Evolutionary conservation across 2,888 invertebrate species (phyloP).

Genomic region (Cryptus armator): DNA sequence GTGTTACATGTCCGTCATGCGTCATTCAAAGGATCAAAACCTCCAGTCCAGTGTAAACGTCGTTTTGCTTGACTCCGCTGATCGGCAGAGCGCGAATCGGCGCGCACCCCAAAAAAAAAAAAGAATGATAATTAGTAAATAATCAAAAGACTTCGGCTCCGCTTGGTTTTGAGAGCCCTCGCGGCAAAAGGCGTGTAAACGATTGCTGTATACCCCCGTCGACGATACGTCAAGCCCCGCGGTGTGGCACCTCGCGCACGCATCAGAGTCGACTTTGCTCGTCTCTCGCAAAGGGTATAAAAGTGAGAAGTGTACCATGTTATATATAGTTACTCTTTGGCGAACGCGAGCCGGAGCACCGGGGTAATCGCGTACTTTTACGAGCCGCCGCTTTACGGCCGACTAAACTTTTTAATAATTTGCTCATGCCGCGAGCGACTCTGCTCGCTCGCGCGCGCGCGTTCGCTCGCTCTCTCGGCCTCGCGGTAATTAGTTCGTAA

Average conservation of each 20-base stretch:
- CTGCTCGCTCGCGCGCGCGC: neutral
- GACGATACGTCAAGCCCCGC: slow-evolving; percentile 47
- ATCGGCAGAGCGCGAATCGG: too few relatives aligned
- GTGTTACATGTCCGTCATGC: too few relatives aligned
- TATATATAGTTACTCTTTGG: slow-evolving; percentile 17
- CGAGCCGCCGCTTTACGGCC: slow-evolving; percentile 81
- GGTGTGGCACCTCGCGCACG: slow-evolving; percentile 61
- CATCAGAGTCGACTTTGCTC: slow-evolving; percentile 30
- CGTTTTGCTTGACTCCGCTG: too few relatives aligned
- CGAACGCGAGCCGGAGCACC: slow-evolving; percentile 48
- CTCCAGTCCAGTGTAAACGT: too few relatives aligned
- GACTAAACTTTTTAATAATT: slow-evolving; percentile 84
- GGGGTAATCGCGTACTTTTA: slow-evolving; percentile 74
- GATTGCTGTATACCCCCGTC: slow-evolving; percentile 26
- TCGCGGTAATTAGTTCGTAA: slow-evolving; percentile 83
- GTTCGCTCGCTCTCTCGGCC: slow-evolving; percentile 15
- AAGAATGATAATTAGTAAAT: slow-evolving; percentile 31
- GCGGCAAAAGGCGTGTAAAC: slow-evolving; percentile 22
- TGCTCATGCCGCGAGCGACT: slow-evolving; percentile 63
- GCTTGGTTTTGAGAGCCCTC: slow-evolving; percentile 10
- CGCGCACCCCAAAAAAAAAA: neutral
- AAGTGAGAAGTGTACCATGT: too few relatives aligned
- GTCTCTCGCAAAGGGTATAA: slow-evolving; percentile 10
- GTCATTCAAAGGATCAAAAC: too few relatives aligned
- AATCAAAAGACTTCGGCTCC: slow-evolving; percentile 16